Percentiles rank a stretch among this genome's conserved stretches.
Evolutionary conservation across 2,888 invertebrate species (phyloP).

Genomic region (Lissonota sp.): DNA sequence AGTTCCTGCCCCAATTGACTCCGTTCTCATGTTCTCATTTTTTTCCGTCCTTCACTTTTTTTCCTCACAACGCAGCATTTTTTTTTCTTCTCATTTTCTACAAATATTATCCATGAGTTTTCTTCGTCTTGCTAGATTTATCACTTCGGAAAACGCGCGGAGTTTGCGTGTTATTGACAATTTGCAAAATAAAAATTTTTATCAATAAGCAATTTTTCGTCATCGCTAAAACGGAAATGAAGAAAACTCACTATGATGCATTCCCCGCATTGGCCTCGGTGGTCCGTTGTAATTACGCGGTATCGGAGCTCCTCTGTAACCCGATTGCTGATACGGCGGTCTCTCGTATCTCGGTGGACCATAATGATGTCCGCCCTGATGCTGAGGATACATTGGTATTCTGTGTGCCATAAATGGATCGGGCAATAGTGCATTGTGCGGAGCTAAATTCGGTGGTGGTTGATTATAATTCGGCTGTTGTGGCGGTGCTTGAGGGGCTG

Average conservation of each 20-base stretch:
- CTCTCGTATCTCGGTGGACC: constrained; percentile 77
- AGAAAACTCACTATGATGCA: constrained; percentile 80
- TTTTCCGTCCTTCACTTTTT: constrained; percentile 1
- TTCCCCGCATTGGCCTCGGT: constrained; percentile 81
- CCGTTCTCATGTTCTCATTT: constrained; percentile 44
- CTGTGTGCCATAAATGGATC: constrained; percentile 81
- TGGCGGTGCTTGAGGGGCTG: constrained; percentile 73
- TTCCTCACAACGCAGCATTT: not conserved
- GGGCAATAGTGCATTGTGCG: constrained; percentile 79
- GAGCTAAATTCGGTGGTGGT: constrained; percentile 76
- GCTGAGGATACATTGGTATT: constrained; percentile 81
- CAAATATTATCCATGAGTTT: not conserved
- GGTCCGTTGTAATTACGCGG: constrained; percentile 82
- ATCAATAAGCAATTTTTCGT: too few species aligned
- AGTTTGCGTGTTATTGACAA: too few species aligned
- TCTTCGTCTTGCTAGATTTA: not conserved
- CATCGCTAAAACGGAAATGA: too few species aligned
- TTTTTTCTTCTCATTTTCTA: not conserved
- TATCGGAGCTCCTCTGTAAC: constrained; percentile 78
- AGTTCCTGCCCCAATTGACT: constrained; percentile 26
- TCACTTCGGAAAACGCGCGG: not conserved
- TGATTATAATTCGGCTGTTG: constrained; percentile 77
- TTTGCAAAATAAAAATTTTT: too few species aligned
- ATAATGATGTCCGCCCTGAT: constrained; percentile 71
- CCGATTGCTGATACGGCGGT: constrained; percentile 80